A percentile compares a stretch with the other conserved stretches of the same genome.
phyloP scores from a whole-genome alignment of 2,797 vertebrate species.

The Leontopithecus rosalia region DNA sequence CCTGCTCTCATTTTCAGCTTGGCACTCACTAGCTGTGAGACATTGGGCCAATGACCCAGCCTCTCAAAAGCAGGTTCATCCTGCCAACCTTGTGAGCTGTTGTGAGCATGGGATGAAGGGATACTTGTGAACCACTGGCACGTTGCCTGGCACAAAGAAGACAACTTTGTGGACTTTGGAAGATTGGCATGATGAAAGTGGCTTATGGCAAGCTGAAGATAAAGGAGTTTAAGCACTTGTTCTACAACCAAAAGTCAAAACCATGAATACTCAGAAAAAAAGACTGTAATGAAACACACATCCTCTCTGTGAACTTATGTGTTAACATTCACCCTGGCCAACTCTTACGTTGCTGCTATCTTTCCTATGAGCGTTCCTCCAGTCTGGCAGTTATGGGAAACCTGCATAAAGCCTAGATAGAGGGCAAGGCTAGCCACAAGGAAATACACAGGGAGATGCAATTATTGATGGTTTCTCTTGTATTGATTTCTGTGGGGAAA shows the following conservation, averaged over 20 bases:
- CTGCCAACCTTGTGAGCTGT: rapidly evolving
- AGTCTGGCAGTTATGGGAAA: not conserved
- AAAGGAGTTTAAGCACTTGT: not conserved
- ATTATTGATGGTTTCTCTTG: not conserved
- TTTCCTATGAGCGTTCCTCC: not conserved
- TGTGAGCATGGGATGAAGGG: not conserved
- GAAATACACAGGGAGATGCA: not conserved
- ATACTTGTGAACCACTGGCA: rapidly evolving
- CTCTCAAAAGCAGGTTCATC: not conserved
- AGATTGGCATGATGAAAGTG: not conserved
- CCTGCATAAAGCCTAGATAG: not conserved
- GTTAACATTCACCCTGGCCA: no score
- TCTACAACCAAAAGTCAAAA: slow-evolving; percentile 36
- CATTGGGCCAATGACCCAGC: not conserved
- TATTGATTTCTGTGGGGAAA: not conserved
- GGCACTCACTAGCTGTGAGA: not conserved
- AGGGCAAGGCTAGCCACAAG: not conserved
- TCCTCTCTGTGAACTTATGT: no score
- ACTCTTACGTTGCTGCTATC: no score
- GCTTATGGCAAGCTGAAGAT: not conserved
- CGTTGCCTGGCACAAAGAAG: not conserved
- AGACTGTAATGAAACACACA: not conserved
- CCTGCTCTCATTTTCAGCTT: not conserved
- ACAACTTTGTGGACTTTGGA: not conserved
- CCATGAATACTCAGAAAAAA: not conserved